phyloP scores from a whole-genome alignment of 2,113 vertebrate genomes.

The Ranitomeya imitator region DNA sequence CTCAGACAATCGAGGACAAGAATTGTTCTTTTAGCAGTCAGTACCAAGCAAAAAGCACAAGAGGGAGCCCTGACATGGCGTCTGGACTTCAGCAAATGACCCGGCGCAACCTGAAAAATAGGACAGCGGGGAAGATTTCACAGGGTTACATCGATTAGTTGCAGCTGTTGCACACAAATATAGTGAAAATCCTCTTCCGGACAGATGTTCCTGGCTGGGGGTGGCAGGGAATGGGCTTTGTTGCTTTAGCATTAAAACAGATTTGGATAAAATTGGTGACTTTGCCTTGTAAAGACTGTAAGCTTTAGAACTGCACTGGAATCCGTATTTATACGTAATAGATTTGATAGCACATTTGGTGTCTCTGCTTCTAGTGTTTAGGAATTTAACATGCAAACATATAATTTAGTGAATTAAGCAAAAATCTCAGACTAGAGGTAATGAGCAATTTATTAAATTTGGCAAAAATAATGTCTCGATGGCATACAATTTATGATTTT shows the following conservation, averaged over 20 bases:
- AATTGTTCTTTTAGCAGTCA: not conserved
- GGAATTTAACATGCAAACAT: not conserved
- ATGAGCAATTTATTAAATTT: not conserved
- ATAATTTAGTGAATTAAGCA: not conserved
- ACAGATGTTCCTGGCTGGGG: constrained; percentile 22
- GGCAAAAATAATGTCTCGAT: not conserved
- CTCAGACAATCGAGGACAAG: not conserved
- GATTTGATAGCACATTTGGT: not conserved
- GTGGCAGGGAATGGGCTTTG: not conserved
- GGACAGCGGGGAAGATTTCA: constrained; percentile 31
- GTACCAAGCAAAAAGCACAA: constrained; percentile 10
- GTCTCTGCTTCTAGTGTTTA: not conserved
- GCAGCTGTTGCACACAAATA: constrained; percentile 23
- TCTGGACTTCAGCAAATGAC: constrained; percentile 10
- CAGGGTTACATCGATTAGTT: constrained; percentile 27
- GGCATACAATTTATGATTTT: not conserved
- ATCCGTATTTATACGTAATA: not conserved
- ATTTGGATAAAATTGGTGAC: constrained; percentile 29
- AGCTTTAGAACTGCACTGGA: not conserved
- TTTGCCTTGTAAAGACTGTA: constrained; percentile 10
- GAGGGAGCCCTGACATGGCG: constrained; percentile 22
- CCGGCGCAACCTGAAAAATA: constrained; percentile 37
- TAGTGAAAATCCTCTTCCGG: constrained; percentile 30
- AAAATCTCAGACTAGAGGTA: not conserved
- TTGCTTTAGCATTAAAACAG: constrained; percentile 19